Evolutionary conservation across 2,113 vertebrate species (phyloP).

Genomic region (Tragulus kanchil): DNA sequence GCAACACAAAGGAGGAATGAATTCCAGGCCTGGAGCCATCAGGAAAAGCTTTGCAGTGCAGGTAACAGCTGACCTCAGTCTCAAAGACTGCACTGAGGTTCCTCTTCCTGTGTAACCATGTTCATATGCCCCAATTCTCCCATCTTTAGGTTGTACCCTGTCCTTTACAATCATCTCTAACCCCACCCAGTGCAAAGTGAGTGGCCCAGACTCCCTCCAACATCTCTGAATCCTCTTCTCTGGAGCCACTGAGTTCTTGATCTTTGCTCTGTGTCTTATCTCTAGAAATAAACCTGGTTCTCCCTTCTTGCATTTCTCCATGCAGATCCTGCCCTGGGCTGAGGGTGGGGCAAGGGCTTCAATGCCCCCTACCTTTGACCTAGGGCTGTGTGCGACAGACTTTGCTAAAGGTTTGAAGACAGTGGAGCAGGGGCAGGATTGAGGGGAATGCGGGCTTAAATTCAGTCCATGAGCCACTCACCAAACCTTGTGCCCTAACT

Average conservation of each 20-base stretch:
- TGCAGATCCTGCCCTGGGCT: neutral
- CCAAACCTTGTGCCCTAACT: neutral
- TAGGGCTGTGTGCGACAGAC: neutral
- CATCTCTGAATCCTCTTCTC: neutral
- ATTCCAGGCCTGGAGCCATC: neutral
- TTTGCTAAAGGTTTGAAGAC: neutral
- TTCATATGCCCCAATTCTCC: neutral
- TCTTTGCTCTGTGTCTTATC: neutral
- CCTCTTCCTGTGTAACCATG: neutral
- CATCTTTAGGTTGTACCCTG: neutral
- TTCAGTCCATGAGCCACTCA: neutral
- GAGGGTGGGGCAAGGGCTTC: rapidly evolving
- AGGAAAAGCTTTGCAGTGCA: neutral
- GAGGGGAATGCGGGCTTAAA: neutral
- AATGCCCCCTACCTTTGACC: neutral
- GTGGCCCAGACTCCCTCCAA: neutral
- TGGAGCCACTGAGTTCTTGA: neutral
- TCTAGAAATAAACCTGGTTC: neutral
- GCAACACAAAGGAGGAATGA: neutral
- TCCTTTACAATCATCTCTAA: neutral
- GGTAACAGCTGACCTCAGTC: neutral
- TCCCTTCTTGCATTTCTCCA: neutral
- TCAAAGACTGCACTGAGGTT: neutral
- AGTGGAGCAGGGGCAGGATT: neutral
- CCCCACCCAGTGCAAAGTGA: neutral